phyloP scores from a whole-genome alignment of 2,113 vertebrate species.

The Clarias gariepinus region DNA sequence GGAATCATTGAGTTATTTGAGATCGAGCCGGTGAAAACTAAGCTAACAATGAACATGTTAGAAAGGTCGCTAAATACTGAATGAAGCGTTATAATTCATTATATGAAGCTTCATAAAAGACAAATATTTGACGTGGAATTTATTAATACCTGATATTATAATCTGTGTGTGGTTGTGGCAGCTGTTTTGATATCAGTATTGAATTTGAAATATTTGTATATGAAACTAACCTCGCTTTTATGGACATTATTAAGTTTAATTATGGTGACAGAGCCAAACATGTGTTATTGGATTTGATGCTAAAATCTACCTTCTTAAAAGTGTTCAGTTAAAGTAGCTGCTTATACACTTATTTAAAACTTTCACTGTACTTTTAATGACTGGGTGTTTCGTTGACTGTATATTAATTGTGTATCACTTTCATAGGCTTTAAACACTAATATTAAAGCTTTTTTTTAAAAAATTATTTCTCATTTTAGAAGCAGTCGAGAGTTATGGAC shows the following conservation, averaged over 20 bases:
- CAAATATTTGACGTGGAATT: background rate
- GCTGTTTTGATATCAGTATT: background rate
- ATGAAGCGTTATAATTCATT: background rate
- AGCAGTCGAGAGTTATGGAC: slow-evolving; percentile 96
- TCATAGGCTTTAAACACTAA: background rate
- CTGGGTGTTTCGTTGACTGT: background rate
- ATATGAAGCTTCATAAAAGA: background rate
- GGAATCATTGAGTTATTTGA: background rate
- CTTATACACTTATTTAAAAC: background rate
- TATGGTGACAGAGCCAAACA: background rate
- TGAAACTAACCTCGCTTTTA: background rate
- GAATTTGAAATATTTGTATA: background rate
- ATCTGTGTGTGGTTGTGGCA: background rate
- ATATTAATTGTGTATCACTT: background rate
- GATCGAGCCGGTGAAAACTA: background rate
- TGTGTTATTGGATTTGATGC: background rate
- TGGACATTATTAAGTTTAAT: background rate
- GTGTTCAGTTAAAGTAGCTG: background rate
- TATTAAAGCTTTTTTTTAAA: background rate
- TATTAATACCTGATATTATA: background rate
- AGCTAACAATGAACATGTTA: slow-evolving; percentile 25
- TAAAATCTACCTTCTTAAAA: background rate
- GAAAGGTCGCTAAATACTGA: background rate
- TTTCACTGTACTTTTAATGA: background rate
- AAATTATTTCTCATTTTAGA: slow-evolving; percentile 64